Conservation (phyloP, 1,140 invertebrate species). For the Platorchestia sp. region DNA sequence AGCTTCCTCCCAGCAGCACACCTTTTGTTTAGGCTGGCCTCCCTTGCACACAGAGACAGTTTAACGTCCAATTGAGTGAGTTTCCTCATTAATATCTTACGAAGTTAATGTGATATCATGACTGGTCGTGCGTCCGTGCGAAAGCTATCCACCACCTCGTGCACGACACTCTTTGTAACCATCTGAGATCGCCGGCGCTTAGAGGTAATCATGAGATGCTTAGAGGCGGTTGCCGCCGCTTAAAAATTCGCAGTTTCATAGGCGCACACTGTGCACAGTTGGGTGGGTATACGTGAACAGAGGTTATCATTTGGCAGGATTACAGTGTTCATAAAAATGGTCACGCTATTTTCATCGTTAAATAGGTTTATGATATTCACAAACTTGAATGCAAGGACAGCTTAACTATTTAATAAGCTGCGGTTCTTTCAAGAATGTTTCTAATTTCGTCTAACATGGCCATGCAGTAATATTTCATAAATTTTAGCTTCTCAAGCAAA, state of each 20-base stretch:
- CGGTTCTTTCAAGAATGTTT: no score
- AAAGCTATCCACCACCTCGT: neutral
- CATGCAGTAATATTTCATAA: no score
- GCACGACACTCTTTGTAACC: conserved; percentile 13
- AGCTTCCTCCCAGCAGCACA: no score
- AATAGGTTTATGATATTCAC: neutral
- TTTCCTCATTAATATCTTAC: conserved; percentile 47
- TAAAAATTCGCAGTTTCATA: neutral
- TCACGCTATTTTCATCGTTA: no score
- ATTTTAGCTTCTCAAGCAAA: no score
- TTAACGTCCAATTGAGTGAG: conserved; percentile 33
- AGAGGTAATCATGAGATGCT: neutral
- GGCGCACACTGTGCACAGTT: no score
- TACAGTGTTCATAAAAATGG: no score
- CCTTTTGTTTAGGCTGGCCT: neutral
- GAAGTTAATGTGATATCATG: conserved; percentile 54
- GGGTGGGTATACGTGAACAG: no score
- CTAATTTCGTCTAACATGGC: no score
- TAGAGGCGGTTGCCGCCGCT: neutral
- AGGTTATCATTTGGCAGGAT: no score
- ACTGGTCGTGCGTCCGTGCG: neutral
- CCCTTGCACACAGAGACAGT: conserved; percentile 1
- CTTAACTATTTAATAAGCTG: neutral
- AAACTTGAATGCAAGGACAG: neutral
- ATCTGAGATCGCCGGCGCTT: conserved; percentile 14